Evolutionary conservation across 2,113 vertebrate genomes (phyloP).

Genomic region (Trachemys scripta): DNA sequence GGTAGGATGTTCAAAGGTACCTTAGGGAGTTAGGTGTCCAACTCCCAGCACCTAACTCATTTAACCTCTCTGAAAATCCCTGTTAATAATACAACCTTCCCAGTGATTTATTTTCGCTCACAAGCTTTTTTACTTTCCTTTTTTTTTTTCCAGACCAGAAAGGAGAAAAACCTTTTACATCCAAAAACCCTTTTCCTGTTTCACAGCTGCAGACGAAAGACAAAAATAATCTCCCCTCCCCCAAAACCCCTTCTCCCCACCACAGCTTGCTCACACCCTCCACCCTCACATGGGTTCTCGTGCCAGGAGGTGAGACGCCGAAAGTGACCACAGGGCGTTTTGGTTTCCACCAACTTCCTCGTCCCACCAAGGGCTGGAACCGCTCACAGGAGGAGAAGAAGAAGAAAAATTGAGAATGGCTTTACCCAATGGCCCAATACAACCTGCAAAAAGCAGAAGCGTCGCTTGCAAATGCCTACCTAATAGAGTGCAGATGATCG

Average conservation of each 20-base stretch:
- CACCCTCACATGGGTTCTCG: background rate
- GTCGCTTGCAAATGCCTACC: background rate
- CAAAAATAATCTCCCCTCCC: background rate
- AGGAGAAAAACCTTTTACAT: background rate
- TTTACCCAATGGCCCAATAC: conserved; percentile 39
- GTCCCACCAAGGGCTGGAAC: background rate
- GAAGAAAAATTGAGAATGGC: conserved; percentile 39
- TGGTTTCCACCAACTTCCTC: conserved; percentile 48
- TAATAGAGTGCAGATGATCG: background rate
- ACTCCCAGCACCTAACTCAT: background rate
- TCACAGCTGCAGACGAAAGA: background rate
- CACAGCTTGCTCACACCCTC: background rate
- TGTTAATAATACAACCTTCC: background rate
- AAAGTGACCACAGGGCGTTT: background rate
- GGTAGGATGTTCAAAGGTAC: background rate
- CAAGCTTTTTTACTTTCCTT: background rate
- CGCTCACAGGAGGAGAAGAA: background rate
- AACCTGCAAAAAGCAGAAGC: conserved; percentile 66
- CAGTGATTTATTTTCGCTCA: background rate
- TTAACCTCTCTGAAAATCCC: background rate
- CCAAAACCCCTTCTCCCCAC: background rate
- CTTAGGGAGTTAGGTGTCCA: background rate
- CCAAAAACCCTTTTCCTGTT: background rate
- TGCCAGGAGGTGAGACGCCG: conserved; percentile 37
- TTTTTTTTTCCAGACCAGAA: background rate